These are phyloP conservation scores for Maniola jurtina DNA, from an alignment of 1,140 invertebrate genomes.

Conservation along the genomic window DNA sequence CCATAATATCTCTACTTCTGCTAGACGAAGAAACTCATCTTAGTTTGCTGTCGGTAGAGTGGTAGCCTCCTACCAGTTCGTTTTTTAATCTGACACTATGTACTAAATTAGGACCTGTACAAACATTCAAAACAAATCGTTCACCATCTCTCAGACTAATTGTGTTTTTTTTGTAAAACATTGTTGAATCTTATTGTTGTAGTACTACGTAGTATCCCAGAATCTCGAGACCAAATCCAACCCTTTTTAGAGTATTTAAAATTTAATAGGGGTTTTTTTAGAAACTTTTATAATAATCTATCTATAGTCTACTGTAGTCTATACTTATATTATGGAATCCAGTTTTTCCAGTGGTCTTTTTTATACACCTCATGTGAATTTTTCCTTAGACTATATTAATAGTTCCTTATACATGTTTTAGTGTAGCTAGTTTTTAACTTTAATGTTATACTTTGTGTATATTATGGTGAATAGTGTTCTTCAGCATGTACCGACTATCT, in stretches of 20 bases:
- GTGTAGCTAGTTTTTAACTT: conserved; percentile 44
- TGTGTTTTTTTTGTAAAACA: conserved; percentile 73
- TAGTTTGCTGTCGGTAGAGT: too few relatives aligned
- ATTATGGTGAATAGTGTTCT: conserved; percentile 26
- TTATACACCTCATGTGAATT: conserved; percentile 71
- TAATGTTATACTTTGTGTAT: conserved; percentile 37
- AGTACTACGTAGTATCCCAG: conserved; percentile 63
- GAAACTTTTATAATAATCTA: conserved; percentile 58
- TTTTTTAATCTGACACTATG: too few relatives aligned
- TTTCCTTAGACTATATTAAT: conserved; percentile 54
- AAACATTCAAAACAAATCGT: not conserved
- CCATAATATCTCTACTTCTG: too few relatives aligned
- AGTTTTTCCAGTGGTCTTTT: conserved; percentile 63
- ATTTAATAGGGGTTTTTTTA: conserved; percentile 59
- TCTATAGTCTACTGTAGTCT: conserved; percentile 24
- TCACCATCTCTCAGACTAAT: conserved; percentile 26
- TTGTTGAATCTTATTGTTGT: conserved; percentile 70
- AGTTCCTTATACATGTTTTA: conserved; percentile 57
- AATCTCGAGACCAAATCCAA: conserved; percentile 74
- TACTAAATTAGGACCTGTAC: not conserved
- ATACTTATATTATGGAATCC: conserved; percentile 66
- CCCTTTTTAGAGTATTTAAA: conserved; percentile 70
- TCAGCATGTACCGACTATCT: conserved; percentile 20
- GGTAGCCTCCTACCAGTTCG: too few relatives aligned
- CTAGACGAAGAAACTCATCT: too few relatives aligned